Base-by-base conservation (phyloP, 2,888 invertebrate species). In the Drosophila longiperda region DNA sequence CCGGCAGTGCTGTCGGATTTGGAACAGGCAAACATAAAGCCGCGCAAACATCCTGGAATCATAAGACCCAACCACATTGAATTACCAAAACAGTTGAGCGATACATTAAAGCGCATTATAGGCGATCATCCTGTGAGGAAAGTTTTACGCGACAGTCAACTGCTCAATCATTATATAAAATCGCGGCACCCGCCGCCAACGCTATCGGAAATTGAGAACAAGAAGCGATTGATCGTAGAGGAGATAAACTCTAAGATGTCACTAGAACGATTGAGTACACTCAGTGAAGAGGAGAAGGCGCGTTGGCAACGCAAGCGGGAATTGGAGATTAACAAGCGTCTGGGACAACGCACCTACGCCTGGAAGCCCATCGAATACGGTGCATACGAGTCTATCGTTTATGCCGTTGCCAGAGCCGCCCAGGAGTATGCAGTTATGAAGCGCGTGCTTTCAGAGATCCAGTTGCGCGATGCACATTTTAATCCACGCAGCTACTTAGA, bases 401-500 rank as follows among this genome's bases (percentile, higher is more conserved):
- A 98, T 93, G 93, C 98, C 61, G 92, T 96, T 74, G 94, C 94
- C 0, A 94, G 98, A 91, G 94, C 96, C 42, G 94, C 96, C 0
- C 94, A 95, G 0, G 97, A 98, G 80, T 98, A 97, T 93, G 95
- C 96, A 0, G 95, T 96, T 4, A 90, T 97, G 42, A 89, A 94
- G 42, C 95, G 94, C 87, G 95, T 98, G 58, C 95, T 98, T 48
- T 94, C 94, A 50, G 98, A 98, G 94, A 96, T 98, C 62, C 93
- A 93, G 58, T 91, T 91, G 45, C 94, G 95, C 61, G 94, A 96
- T 91, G 94, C 94, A 0, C 92, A 95, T 23, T 99, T 97, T 91
- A 94, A 94, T 67, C 99, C 99, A 0, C 93, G 94, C 67, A 95
- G 95, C 59, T 94, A 98, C 78, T 96, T 98, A 82, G 98, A 99